Evolutionary conservation across 2,113 vertebrate genomes (phyloP).

Genomic region (Python bivittatus): DNA sequence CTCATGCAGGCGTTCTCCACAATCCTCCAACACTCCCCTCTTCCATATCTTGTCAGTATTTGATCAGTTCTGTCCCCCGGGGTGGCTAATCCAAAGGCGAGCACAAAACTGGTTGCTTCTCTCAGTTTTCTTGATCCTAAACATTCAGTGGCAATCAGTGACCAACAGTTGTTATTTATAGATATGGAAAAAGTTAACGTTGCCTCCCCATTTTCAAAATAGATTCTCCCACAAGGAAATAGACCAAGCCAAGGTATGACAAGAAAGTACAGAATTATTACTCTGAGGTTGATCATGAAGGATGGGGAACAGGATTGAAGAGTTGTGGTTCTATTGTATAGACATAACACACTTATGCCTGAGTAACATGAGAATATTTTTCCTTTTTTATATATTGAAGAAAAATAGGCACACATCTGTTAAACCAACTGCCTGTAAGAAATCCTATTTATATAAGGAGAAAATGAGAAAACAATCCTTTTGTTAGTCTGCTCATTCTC

Average conservation of each 20-base stretch:
- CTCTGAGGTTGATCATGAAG: not conserved
- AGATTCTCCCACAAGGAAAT: conserved; percentile 10
- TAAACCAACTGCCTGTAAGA: conserved; percentile 32
- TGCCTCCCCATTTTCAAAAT: conserved; percentile 33
- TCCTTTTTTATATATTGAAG: conserved; percentile 10
- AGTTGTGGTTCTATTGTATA: not conserved
- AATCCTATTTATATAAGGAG: conserved; percentile 36
- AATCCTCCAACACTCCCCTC: not conserved
- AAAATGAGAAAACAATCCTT: conserved; percentile 25
- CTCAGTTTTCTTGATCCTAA: not conserved
- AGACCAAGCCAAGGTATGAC: conserved; percentile 24
- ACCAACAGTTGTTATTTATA: conserved; percentile 37
- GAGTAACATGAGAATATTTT: not conserved
- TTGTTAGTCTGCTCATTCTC: conserved; percentile 8
- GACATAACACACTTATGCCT: conserved; percentile 7
- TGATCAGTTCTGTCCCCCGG: not conserved
- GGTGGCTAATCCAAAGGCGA: not conserved
- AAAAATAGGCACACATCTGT: conserved; percentile 37
- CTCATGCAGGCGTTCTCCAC: not conserved
- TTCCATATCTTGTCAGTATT: not conserved
- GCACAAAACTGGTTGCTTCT: not conserved
- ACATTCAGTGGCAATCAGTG: conserved; percentile 23
- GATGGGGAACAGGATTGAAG: conserved; percentile 21
- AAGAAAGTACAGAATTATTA: conserved; percentile 37
- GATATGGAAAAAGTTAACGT: conserved; percentile 3